Evolutionary conservation across 2,888 invertebrate genomes (phyloP), one percentile per base, ranked within the genome.

Genomic region (Piscicola geometra): DNA sequence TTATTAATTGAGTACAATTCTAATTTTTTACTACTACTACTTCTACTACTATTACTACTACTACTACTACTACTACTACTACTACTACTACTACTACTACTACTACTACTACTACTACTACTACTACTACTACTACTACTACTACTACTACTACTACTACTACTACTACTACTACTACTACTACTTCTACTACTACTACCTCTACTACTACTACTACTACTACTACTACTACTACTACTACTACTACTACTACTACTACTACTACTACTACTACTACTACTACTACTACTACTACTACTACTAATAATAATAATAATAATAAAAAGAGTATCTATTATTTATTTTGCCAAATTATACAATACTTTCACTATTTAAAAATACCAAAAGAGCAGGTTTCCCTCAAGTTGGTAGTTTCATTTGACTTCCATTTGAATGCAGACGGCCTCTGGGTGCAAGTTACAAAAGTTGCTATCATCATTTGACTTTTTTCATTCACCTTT

Each of bases 41-140:
- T 76, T 68, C 76, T 76, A 71, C 77, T 70, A 76, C 75, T 76
- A 71, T 76, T 76, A 76, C 77, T 71, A 76, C 71, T 76, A 76
- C 77, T 76, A 76, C 77, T 76, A 74, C 77, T 76, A 76, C 76
- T 71, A 71, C 77, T 52, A 76, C 77, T 76, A 60, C 77, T 56
- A 71, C 77, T 70, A 76, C 77, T 71, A 76, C 77, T 77, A 76
- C 75, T 52, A 76, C 76, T 71, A 74, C 75, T 52, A 74, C 70
- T 68, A 60, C 75, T 60, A 76, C 77, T 33, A 78, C 70, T 32
- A 69, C 77, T 76, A 76, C 77, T 76, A 76, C 77, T 76, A 76
- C 77, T 76, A 76, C 77, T 76, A 76, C 77, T 76, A 76, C 77
- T 76, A 76, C 77, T 76, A 71, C 77, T 76, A 76, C 77, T 71